Evolutionary conservation across 2,888 invertebrate genomes (phyloP).

Genomic region (Unio delphinus): DNA sequence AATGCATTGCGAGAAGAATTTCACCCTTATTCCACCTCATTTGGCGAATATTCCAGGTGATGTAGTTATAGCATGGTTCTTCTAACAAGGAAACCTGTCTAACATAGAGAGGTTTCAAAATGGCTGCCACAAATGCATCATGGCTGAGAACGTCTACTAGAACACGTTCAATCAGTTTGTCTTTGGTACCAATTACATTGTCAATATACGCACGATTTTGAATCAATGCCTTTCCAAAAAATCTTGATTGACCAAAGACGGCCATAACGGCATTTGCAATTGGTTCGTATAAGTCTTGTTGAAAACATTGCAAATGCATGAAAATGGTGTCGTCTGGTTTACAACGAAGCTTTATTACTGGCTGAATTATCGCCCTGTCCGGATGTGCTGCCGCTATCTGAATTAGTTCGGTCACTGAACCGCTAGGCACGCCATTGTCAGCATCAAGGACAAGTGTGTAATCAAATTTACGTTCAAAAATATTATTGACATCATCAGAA

Average conservation of each 20-base stretch:
- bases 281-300: constrained; percentile 59
- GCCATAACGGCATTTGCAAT: constrained; percentile 59
- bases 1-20: constrained; percentile 58
- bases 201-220: constrained; percentile 60
- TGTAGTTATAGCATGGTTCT: constrained; percentile 59
- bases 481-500: constrained; percentile 56
- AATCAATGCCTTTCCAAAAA: constrained; percentile 62
- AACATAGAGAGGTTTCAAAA: constrained; percentile 55
- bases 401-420: constrained; percentile 51
- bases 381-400: constrained; percentile 60
- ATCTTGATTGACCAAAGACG: constrained; percentile 56
- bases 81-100: constrained; percentile 53
- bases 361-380: constrained; percentile 60
- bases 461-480: constrained; percentile 39
- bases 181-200: constrained; percentile 55
- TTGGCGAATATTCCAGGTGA: constrained; percentile 63
- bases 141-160: constrained; percentile 64
- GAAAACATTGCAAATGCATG: constrained; percentile 60
- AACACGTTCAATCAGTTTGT: constrained; percentile 56
- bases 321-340: constrained; percentile 53
- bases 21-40: constrained; percentile 63
- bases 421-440: constrained; percentile 56
- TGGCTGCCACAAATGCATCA: constrained; percentile 63
- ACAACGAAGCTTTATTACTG: constrained; percentile 57
- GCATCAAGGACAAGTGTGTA: constrained; percentile 44